Base-by-base conservation (phyloP, 1,140 invertebrate species). In the Temnothorax curvispinosus region DNA sequence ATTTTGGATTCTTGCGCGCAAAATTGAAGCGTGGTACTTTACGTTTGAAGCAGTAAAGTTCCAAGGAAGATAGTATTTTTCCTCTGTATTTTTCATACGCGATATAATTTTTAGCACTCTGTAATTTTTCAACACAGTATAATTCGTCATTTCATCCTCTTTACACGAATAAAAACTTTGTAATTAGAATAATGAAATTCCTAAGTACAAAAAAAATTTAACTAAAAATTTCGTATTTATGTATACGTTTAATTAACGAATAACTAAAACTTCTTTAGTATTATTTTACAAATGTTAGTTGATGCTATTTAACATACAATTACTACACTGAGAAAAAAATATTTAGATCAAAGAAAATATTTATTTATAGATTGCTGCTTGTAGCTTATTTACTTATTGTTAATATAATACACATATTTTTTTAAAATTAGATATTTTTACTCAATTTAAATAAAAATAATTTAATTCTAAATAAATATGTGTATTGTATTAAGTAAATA, bases 51-150 rank as follows among this genome's bases (percentile, higher is more conserved):
- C 41, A 47, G 32, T 32, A n/a, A 64, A 62, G 41, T 47, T 47
- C 44, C 11, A 1, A 8, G 44, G 7, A 69, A 54, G 44, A 65
- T 38, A 80, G 18, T 44, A 67, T 21, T 44, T 60, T 44, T 44
- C 11, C 5, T 44, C 18, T 74, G 32, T 64, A 64, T 41, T 65
- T 78, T 78, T 60, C 21, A 32, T 32, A 78, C n/a, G 35, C 1
- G 1, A 27, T 65, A 44, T 44, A 21, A 67, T 67, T 67, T 78
- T 32, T 64, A 32, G 2, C 21, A 58, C 35, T 21, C 18, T 15
- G 13, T 69, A 80, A 54, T 69, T 69, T 81, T 85, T 35, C 44
- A 1, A 50, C 18, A 21, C 9, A 4, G 41, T 32, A 75, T 60
- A 52, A 11, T 38, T 35, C 32, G 9, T 18, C 35, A n/a, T 21